Conservation (phyloP, 2,797 vertebrate species). For the Diplodus puntazzo region DNA sequence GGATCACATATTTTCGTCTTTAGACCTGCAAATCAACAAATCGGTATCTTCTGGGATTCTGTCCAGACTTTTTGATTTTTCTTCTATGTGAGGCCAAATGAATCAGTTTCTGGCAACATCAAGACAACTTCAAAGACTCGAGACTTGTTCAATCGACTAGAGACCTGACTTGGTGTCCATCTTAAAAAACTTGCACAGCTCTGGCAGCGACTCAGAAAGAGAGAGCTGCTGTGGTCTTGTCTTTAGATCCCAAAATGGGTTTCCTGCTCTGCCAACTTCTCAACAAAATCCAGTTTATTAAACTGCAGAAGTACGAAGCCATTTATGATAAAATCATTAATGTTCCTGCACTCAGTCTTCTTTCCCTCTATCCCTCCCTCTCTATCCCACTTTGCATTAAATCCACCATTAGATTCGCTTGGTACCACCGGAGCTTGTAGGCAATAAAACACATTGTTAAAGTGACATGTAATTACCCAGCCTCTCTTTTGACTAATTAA, state of each 20-base stretch:
- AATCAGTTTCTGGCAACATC: neutral
- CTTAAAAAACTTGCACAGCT: neutral
- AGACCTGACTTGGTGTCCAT: neutral
- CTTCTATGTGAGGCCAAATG: neutral
- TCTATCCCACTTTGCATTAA: slow-evolving; percentile 65
- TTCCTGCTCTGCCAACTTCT: neutral
- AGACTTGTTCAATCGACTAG: neutral
- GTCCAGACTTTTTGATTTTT: neutral
- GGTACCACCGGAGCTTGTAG: slow-evolving; percentile 69
- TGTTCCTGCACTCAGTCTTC: neutral
- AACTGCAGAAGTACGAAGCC: neutral
- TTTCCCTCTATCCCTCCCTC: slow-evolving; percentile 17
- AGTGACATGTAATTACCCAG: slow-evolving; percentile 83
- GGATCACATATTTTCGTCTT: neutral
- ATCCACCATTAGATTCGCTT: slow-evolving; percentile 67
- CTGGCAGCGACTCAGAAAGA: neutral
- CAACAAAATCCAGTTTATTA: neutral
- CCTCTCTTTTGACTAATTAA: slow-evolving; percentile 85
- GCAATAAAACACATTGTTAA: slow-evolving; percentile 83
- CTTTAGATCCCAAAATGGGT: neutral
- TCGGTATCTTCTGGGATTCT: neutral
- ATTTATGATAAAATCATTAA: neutral
- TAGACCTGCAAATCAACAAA: neutral
- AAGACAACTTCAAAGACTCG: neutral
- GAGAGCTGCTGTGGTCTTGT: neutral